Evolutionary conservation across 2,888 invertebrate genomes (phyloP), one percentile per base, ranked within the genome.

Genomic region (Megastigmus dorsalis): DNA sequence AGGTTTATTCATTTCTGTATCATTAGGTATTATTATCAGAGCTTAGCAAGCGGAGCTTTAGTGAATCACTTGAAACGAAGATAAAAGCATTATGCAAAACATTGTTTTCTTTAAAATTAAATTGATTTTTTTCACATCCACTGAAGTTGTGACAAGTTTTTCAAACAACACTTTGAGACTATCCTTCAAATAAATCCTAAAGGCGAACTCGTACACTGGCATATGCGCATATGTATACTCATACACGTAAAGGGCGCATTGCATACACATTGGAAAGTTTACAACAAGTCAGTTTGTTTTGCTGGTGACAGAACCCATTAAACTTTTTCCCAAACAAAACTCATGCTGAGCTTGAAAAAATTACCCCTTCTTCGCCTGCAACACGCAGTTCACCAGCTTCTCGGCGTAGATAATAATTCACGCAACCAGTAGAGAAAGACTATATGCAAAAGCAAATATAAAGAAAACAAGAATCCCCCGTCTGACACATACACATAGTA

Each of bases 231-330:
- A n/a, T n/a, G n/a, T n/a, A n/a, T n/a, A n/a, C n/a, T n/a, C n/a
- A n/a, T n/a, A n/a, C n/a, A n/a, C n/a, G n/a, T n/a, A n/a, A n/a
- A n/a, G n/a, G n/a, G n/a, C n/a, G n/a, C n/a, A n/a, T n/a, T n/a
- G n/a, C n/a, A n/a, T 50, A 28, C 15, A 26, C 36, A 26, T 50
- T 43, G 43, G 59, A 62, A 62, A 62, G 43, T 62, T 20, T 33
- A 45, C 30, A 55, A 33, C 54, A 20, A 43, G 65, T 38, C 10
- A 50, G 63, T 33, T 33, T 41, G 28, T 52, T 38, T 65, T 15
- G 15, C 18, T 38, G 15, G 38, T 52, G 65, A 65, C 52, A 52
- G 65, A 65, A 67, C 55, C 66, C 45, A 55, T 57, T 55, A 67
- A 67, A 57, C 48, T 67, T 33, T 23, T 52, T 43, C n/a, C 41